These are phyloP conservation scores for Busseola fusca DNA, from an alignment of 2,888 invertebrate genomes.

Conservation along the genomic window DNA sequence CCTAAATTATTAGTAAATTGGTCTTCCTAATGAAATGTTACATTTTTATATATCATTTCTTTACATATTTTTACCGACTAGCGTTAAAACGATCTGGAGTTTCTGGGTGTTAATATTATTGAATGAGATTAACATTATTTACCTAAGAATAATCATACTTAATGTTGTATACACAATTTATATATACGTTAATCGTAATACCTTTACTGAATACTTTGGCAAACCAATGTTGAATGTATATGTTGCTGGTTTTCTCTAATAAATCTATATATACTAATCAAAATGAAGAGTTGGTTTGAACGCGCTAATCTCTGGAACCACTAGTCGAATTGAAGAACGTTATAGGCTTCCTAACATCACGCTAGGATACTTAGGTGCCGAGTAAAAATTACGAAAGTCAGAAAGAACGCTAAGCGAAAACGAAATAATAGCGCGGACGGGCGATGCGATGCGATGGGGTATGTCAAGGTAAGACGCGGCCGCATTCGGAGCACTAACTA, in stretches of 20 bases:
- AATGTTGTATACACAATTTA: not conserved
- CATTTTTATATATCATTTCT: not conserved
- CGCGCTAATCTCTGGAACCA: no score
- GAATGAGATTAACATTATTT: not conserved
- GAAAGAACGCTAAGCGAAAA: not conserved
- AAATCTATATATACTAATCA: not conserved
- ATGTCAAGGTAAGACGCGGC: no score
- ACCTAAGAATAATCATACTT: not conserved
- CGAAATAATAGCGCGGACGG: not conserved
- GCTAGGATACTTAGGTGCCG: not conserved
- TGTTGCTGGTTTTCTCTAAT: not conserved
- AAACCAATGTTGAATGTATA: not conserved
- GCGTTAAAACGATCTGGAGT: not conserved
- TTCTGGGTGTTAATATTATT: not conserved
- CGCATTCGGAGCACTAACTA: no score
- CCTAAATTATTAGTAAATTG: not conserved
- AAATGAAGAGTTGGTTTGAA: no score
- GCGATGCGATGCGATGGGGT: not conserved
- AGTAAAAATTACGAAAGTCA: not conserved
- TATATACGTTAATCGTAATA: not conserved
- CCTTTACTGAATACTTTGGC: not conserved
- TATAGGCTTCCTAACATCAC: no score
- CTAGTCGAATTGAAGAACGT: no score
- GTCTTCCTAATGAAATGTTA: not conserved
- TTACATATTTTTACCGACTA: no score